Evolutionary conservation across 2,888 invertebrate genomes (phyloP), one percentile per base, ranked within the genome.

Genomic region (Polymixis flavicincta): DNA sequence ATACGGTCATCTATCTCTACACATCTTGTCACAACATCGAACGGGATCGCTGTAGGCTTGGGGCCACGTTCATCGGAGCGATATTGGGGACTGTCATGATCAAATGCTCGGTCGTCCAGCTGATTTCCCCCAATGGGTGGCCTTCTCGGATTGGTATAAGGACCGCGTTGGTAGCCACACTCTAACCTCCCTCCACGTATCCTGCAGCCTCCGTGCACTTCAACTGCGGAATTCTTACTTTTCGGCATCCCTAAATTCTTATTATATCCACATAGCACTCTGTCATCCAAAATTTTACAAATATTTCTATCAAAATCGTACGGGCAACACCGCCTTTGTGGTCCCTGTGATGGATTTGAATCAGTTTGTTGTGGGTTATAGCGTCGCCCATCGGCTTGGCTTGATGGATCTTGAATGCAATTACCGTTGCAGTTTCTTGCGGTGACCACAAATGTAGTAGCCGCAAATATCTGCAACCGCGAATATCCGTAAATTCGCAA

Each of bases 261-360:
- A 74, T 96, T 90, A 69, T 90, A 96, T 11, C 95, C 95, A 83
- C 95, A 96, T 5, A 95, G 85, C 5, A 93, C 57, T 85, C 95
- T 91, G 57, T 95, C 93, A 48, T 93, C 93, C 8, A 95, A 81
- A 14, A 83, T 55, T 87, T 87, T 90, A 77, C 95, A 96, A 50
- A 89, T 48, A 22, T 76, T 90, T 50, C 92, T 84, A 66, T 95
- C 91, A 69, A 94, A 95, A 28, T 93, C 89, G 74, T 95, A 74
- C 48, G 73, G 83, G 1, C 19, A 45, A 55, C 55, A 74, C 19
- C 66, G 50, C 19, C 42, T 71, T 60, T 28, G 59, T 45, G 0
- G 37, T 0, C 2, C 22, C n/a, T n/a, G 22, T 61, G 52, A 48
- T 45, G 61, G 52, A 28, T 61, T 54, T 59, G 28, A 14, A n/a